Evolutionary conservation across 2,888 invertebrate genomes (phyloP).

Genomic region (Rhynchonema sp.): DNA sequence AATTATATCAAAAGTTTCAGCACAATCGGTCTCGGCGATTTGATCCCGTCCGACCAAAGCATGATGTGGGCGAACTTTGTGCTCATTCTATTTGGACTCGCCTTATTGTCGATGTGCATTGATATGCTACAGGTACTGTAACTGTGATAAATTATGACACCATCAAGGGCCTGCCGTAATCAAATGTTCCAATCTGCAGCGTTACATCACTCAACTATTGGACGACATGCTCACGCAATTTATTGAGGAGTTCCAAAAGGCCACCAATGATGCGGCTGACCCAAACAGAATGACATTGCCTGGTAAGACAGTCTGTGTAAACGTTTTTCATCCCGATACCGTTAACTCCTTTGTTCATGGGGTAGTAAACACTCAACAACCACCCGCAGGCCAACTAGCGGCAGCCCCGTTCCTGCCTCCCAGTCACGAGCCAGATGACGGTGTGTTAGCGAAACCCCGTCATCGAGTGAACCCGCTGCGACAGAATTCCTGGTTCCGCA

Average conservation of each 20-base stretch:
- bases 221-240: neutral
- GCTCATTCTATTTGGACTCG: constrained; percentile 22
- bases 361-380: too few species aligned
- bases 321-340: too few species aligned
- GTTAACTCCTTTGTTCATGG: too few species aligned
- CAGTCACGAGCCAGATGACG: too few species aligned
- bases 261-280: too few species aligned
- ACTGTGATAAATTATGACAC: neutral
- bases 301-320: too few species aligned
- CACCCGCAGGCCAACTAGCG: too few species aligned
- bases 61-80: constrained; percentile 25
- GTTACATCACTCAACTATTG: neutral
- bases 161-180: neutral
- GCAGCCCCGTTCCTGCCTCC: too few species aligned
- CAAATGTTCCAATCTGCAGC: neutral
- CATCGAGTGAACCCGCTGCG: too few species aligned
- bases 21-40: constrained; percentile 24
- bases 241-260: neutral
- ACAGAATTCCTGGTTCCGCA: too few species aligned
- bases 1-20: neutral
- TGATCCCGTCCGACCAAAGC: constrained; percentile 21
- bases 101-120: constrained; percentile 24
- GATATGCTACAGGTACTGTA: constrained; percentile 14
- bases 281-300: too few species aligned
- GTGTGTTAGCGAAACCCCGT: too few species aligned